These are phyloP conservation scores for Python bivittatus DNA, from an alignment of 2,113 vertebrate genomes.

Conservation along the genomic window DNA sequence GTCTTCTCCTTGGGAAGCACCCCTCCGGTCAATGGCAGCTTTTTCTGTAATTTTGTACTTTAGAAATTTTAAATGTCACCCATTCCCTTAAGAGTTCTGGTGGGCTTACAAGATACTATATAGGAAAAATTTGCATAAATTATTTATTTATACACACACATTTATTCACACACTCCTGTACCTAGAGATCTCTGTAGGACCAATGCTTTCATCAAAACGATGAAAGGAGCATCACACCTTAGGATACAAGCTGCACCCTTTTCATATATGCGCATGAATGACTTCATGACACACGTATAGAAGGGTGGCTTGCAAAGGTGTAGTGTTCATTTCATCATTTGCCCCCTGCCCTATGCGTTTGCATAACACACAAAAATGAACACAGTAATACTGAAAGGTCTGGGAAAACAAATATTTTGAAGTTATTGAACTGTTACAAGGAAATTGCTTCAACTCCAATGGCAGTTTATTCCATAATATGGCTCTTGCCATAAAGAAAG, in stretches of 20 bases:
- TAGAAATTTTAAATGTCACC: neutral
- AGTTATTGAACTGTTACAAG: neutral
- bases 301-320: neutral
- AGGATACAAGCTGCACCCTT: neutral
- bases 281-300: neutral
- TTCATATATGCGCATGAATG: neutral
- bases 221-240: neutral
- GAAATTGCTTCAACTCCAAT: neutral
- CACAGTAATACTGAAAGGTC: neutral
- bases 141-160: neutral
- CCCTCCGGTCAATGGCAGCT: neutral
- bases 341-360: neutral
- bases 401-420: neutral
- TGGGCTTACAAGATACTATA: neutral
- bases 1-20: neutral
- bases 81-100: neutral
- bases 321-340: neutral
- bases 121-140: neutral
- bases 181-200: neutral
- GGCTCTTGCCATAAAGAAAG: neutral
- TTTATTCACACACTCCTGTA: too few species aligned
- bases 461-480: neutral
- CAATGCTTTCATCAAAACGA: neutral
- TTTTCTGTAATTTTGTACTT: neutral
- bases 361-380: neutral